Evolutionary conservation across 2,888 invertebrate species (phyloP).

Genomic region (Ectobius pallidus): DNA sequence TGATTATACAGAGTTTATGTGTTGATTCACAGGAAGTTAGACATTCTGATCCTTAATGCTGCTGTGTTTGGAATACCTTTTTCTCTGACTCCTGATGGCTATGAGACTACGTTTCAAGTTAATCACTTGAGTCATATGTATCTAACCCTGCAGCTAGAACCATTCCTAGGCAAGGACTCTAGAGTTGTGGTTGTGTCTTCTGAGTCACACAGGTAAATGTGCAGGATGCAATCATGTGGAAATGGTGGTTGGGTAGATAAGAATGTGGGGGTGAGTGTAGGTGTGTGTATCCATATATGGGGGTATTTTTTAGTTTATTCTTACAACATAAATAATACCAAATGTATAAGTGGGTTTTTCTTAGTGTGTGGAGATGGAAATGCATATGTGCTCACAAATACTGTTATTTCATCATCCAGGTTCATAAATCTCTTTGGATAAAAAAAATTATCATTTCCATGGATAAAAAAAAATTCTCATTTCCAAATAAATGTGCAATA

Average conservation of each 20-base stretch:
- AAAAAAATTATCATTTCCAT: too few relatives aligned
- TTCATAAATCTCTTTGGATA: too few relatives aligned
- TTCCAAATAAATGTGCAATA: too few relatives aligned
- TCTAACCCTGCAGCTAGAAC: slow-evolving; percentile 74
- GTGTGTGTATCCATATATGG: slow-evolving; percentile 40
- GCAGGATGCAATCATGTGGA: too few relatives aligned
- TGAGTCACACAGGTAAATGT: slow-evolving; percentile 79
- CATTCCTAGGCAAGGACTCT: slow-evolving; percentile 67
- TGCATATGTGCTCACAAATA: too few relatives aligned
- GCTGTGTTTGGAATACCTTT: slow-evolving; percentile 79
- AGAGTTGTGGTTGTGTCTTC: slow-evolving; percentile 88
- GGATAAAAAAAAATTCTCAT: too few relatives aligned
- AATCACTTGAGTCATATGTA: slow-evolving; percentile 86
- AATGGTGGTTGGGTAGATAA: too few relatives aligned
- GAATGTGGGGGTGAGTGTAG: too few relatives aligned
- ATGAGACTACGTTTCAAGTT: slow-evolving; percentile 83
- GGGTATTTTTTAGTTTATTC: slow-evolving; percentile 35
- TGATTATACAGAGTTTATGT: not conserved
- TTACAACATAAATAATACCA: slow-evolving; percentile 6
- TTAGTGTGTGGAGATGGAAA: too few relatives aligned
- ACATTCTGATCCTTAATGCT: slow-evolving; percentile 81
- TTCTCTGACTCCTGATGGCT: slow-evolving; percentile 73
- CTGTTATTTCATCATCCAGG: too few relatives aligned
- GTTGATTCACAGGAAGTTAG: slow-evolving; percentile 62
- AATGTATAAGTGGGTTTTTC: too few relatives aligned